Evolutionary conservation across 2,888 invertebrate genomes (phyloP).

Genomic region (Orthosia gracilis): DNA sequence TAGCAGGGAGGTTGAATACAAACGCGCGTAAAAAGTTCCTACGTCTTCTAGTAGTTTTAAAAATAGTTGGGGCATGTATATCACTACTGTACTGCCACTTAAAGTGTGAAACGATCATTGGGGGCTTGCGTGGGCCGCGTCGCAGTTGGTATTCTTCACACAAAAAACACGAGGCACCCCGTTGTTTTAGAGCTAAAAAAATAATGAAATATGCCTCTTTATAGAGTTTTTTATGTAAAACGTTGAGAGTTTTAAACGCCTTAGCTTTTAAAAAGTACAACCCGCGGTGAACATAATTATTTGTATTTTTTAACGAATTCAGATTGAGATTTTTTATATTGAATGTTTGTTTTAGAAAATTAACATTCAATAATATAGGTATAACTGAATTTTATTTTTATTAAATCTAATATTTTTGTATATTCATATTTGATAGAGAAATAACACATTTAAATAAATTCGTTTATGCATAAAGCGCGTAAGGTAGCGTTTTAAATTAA

Average conservation of each 20-base stretch:
- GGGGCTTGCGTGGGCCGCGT: conserved; percentile 83
- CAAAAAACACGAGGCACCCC: conserved; percentile 89
- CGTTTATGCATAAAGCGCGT: conserved; percentile 37
- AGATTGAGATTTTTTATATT: conserved; percentile 66
- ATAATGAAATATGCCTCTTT: conserved; percentile 89
- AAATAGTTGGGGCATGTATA: conserved; percentile 83
- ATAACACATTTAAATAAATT: conserved; percentile 62
- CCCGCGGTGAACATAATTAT: conserved; percentile 77
- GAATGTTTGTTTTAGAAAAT: conserved; percentile 67
- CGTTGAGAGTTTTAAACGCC: conserved; percentile 83
- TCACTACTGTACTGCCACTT: conserved; percentile 87
- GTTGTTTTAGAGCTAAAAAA: conserved; percentile 89
- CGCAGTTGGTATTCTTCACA: conserved; percentile 83
- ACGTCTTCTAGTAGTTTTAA: conserved; percentile 69
- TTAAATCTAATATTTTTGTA: conserved; percentile 47
- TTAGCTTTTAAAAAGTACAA: conserved; percentile 81
- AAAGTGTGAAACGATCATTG: conserved; percentile 89
- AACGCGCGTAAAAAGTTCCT: conserved; percentile 64
- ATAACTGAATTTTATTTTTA: conserved; percentile 63
- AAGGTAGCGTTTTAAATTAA: conserved; percentile 53
- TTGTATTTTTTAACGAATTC: conserved; percentile 69
- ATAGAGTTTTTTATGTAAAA: conserved; percentile 86
- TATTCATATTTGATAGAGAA: conserved; percentile 61
- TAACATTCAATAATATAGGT: conserved; percentile 68
- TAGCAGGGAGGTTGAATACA: conserved; percentile 48